Conservation (phyloP, 2,113 vertebrate species). For the Xiphophorus couchianus region DNA sequence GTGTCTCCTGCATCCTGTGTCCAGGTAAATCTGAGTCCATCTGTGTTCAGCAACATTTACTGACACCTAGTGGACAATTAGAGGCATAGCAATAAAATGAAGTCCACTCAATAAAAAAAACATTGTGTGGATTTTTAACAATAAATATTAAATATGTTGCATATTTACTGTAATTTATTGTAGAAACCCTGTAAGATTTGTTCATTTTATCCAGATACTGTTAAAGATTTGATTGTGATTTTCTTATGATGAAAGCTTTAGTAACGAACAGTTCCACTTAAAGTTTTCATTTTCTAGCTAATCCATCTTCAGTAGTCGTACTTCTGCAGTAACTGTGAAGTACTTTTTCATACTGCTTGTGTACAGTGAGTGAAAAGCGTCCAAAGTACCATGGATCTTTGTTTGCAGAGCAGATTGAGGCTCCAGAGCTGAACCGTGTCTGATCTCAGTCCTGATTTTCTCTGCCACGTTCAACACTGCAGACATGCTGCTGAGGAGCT, state of each 20-base stretch:
- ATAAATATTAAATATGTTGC: neutral
- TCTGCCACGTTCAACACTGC: neutral
- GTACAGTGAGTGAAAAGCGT: neutral
- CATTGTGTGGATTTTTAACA: neutral
- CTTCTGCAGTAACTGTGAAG: neutral
- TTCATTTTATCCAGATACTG: too few relatives aligned
- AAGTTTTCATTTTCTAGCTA: too few relatives aligned
- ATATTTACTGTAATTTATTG: too few relatives aligned
- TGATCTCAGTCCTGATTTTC: neutral
- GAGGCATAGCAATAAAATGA: neutral
- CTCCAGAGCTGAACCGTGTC: neutral
- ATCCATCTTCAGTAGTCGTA: too few relatives aligned
- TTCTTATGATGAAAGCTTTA: too few relatives aligned
- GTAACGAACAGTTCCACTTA: too few relatives aligned
- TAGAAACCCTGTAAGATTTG: too few relatives aligned
- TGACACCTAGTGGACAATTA: neutral
- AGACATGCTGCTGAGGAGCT: conserved; percentile 51
- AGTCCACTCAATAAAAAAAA: neutral
- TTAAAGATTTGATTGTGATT: too few relatives aligned
- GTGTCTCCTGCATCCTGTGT: too few relatives aligned
- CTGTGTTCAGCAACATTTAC: neutral
- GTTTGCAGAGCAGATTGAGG: conserved; percentile 16
- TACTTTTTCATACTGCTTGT: neutral
- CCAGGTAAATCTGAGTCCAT: too few relatives aligned
- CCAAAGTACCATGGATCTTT: neutral